Conservation (phyloP, 2,797 vertebrate genomes). For the Trachops cirrhosus region DNA sequence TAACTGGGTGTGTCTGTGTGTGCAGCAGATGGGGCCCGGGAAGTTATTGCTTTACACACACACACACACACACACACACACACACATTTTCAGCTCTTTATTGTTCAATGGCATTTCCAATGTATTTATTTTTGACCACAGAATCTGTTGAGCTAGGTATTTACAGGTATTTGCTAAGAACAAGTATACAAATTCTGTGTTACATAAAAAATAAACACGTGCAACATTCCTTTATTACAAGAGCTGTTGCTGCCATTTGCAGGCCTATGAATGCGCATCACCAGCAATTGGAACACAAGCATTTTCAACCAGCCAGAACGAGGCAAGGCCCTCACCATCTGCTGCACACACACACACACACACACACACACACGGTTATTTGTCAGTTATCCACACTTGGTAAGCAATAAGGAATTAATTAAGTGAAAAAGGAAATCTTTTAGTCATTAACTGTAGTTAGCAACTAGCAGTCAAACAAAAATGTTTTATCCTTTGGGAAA, state of each 20-base stretch:
- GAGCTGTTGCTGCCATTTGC: background rate
- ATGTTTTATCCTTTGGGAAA: background rate
- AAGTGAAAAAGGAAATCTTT: background rate
- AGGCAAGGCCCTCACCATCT: background rate
- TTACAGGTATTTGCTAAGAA: background rate
- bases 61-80: background rate
- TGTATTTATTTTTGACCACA: background rate
- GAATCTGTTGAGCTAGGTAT: conserved; percentile 8
- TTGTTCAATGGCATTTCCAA: background rate
- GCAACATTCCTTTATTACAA: background rate
- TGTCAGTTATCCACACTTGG: background rate
- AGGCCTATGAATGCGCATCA: background rate
- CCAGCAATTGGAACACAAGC: background rate
- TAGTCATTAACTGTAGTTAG: background rate
- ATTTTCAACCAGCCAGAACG: background rate
- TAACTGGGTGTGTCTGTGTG: background rate
- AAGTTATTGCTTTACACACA: background rate
- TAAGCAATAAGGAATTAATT: background rate
- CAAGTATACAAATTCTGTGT: background rate
- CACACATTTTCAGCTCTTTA: background rate
- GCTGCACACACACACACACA: background rate
- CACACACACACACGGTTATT: background rate
- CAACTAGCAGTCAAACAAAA: background rate
- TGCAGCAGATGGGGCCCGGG: background rate
- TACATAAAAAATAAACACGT: background rate